These are phyloP conservation scores for Selenia dentaria DNA, from an alignment of 2,888 invertebrate genomes.

Conservation along the genomic window DNA sequence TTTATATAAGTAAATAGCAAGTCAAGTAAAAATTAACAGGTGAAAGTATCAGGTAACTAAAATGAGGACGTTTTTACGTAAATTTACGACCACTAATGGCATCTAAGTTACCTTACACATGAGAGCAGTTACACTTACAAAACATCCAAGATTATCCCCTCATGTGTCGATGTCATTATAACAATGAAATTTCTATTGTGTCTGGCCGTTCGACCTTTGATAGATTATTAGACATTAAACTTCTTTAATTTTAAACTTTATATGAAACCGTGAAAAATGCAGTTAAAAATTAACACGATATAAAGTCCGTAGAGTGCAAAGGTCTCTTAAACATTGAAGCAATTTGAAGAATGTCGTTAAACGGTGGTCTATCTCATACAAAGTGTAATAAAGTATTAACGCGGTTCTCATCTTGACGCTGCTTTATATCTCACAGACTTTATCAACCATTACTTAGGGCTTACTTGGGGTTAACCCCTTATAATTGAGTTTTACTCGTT, in stretches of 20 bases:
- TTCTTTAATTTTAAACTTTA: slow-evolving; percentile 38
- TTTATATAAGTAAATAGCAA: too few relatives aligned
- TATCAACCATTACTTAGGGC: slow-evolving; percentile 24
- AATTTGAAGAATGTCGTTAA: slow-evolving; percentile 67
- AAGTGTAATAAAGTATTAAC: slow-evolving; percentile 67
- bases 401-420: slow-evolving; percentile 37
- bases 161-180: too few relatives aligned
- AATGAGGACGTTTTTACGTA: too few relatives aligned
- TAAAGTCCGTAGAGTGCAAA: slow-evolving; percentile 34
- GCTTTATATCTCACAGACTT: slow-evolving; percentile 35
- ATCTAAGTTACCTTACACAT: too few relatives aligned
- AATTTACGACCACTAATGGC: too few relatives aligned
- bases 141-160: too few relatives aligned
- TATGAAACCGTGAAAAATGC: slow-evolving; percentile 42
- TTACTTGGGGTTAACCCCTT: slow-evolving; percentile 25
- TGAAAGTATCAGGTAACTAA: too few relatives aligned
- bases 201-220: too few relatives aligned
- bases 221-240: too few relatives aligned
- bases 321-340: slow-evolving; percentile 55
- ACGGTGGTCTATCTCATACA: slow-evolving; percentile 62
- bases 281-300: slow-evolving; percentile 44
- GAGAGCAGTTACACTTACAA: too few relatives aligned
- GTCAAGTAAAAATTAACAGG: too few relatives aligned
- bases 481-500: slow-evolving; percentile 20
- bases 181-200: too few relatives aligned